These are phyloP conservation scores for Sebastes baramenuke DNA, from an alignment of 2,797 vertebrate genomes.

Conservation along the genomic window DNA sequence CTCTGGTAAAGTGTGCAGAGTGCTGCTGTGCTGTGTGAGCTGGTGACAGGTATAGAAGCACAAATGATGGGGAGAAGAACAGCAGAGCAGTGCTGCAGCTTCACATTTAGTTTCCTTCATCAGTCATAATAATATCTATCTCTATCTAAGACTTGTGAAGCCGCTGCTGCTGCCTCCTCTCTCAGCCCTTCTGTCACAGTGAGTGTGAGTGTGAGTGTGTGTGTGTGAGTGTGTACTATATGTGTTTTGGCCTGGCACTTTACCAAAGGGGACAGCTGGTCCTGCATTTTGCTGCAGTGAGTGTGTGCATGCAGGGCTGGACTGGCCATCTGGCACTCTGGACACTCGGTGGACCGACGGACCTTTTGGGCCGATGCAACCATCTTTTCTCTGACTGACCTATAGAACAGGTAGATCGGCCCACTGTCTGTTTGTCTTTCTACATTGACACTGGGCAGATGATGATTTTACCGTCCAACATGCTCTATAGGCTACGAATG, in stretches of 20 bases:
- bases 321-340: too few species aligned
- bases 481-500: too few species aligned
- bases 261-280: slow-evolving; percentile 41
- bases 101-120: not conserved
- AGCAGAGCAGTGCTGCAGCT: not conserved
- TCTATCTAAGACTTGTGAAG: not conserved
- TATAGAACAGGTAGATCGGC: too few species aligned
- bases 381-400: too few species aligned
- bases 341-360: too few species aligned
- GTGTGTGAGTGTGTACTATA: not conserved
- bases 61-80: not conserved
- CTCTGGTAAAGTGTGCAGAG: not conserved
- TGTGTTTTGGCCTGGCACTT: slow-evolving; percentile 8
- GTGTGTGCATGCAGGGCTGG: not conserved
- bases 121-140: not conserved
- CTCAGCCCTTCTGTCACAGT: not conserved
- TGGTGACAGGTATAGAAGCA: not conserved
- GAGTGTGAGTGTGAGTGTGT: not conserved
- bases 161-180: slow-evolving; percentile 11
- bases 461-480: too few species aligned
- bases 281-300: slow-evolving; percentile 8
- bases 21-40: not conserved
- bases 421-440: too few species aligned
- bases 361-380: too few species aligned
- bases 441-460: too few species aligned